These are phyloP conservation scores for Gasterosteus aculeatus DNA, from an alignment of 2,113 vertebrate genomes.

Conservation along the genomic window DNA sequence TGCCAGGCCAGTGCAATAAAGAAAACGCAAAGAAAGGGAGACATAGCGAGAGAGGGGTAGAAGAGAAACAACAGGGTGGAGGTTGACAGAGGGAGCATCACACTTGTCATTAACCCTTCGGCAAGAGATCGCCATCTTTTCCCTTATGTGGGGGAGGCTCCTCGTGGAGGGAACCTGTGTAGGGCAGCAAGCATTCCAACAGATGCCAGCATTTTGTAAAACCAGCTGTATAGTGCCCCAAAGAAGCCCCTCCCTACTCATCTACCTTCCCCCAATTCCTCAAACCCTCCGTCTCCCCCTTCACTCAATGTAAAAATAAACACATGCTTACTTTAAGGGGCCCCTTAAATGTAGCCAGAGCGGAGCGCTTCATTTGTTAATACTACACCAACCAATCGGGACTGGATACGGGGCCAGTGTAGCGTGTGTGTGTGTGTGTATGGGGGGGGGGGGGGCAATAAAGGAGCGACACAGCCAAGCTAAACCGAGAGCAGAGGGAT, in stretches of 20 bases:
- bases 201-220: constrained; percentile 63
- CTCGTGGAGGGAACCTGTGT: not conserved
- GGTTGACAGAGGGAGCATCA: constrained; percentile 11
- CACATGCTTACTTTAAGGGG: constrained; percentile 80
- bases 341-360: constrained; percentile 74
- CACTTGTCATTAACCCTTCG: not conserved
- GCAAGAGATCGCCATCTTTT: not conserved
- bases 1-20: constrained; percentile 72
- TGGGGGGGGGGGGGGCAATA: constrained; percentile 34
- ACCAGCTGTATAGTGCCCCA: constrained; percentile 75
- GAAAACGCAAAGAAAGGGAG: constrained; percentile 52
- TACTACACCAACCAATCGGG: constrained; percentile 56
- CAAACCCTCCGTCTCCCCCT: constrained; percentile 58
- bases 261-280: constrained; percentile 72
- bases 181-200: constrained; percentile 45
- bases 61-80: constrained; percentile 4
- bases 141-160: not conserved
- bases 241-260: constrained; percentile 71
- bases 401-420: constrained; percentile 36
- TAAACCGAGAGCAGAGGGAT: constrained; percentile 30
- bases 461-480: constrained; percentile 48
- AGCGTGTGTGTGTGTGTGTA: constrained; percentile 29
- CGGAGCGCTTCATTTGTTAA: constrained; percentile 64
- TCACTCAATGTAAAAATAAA: constrained; percentile 82
- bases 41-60: constrained; percentile 20